A percentile compares a stretch with the other conserved stretches of the same genome.
Evolutionary conservation across 2,888 invertebrate genomes (phyloP).

Genomic region (Erynnis tages): DNA sequence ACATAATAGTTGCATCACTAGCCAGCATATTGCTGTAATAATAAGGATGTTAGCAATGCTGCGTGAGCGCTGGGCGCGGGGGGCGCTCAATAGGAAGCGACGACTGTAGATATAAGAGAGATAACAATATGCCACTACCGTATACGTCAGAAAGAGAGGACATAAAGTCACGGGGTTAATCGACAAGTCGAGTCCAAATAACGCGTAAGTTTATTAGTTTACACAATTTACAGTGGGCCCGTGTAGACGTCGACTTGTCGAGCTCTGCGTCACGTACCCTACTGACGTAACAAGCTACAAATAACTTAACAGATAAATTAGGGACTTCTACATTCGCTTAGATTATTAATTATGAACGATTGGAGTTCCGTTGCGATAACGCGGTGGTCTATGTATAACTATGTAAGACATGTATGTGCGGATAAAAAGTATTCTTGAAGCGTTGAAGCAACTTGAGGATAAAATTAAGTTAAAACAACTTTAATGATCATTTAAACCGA

Average conservation of each 20-base stretch:
- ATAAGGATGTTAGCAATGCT: slow-evolving; percentile 43
- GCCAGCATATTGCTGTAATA: slow-evolving; percentile 42
- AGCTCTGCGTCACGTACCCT: slow-evolving; percentile 11
- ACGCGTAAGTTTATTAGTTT: slow-evolving; percentile 29
- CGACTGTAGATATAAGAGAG: slow-evolving; percentile 38
- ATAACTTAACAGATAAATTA: slow-evolving; percentile 1
- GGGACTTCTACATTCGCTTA: too few relatives aligned
- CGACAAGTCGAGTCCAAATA: slow-evolving; percentile 39
- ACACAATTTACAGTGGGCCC: slow-evolving; percentile 35
- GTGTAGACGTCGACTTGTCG: slow-evolving; percentile 10
- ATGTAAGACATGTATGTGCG: too few relatives aligned
- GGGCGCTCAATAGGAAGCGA: slow-evolving; percentile 43
- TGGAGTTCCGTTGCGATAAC: too few relatives aligned
- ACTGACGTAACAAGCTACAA: slow-evolving; percentile 6
- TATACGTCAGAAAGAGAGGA: slow-evolving; percentile 34
- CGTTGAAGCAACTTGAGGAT: too few relatives aligned
- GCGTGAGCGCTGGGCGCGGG: slow-evolving; percentile 38
- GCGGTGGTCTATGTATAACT: too few relatives aligned
- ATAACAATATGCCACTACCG: slow-evolving; percentile 30
- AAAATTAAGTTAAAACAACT: too few relatives aligned
- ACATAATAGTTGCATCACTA: slow-evolving; percentile 50
- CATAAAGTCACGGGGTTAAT: slow-evolving; percentile 38
- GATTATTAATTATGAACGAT: too few relatives aligned
- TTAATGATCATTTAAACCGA: too few relatives aligned
- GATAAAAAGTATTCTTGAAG: too few relatives aligned